A percentile compares a stretch with the other conserved stretches of the same genome.
Conservation (phyloP, 1,140 invertebrate species). For the Achroia grisella region DNA sequence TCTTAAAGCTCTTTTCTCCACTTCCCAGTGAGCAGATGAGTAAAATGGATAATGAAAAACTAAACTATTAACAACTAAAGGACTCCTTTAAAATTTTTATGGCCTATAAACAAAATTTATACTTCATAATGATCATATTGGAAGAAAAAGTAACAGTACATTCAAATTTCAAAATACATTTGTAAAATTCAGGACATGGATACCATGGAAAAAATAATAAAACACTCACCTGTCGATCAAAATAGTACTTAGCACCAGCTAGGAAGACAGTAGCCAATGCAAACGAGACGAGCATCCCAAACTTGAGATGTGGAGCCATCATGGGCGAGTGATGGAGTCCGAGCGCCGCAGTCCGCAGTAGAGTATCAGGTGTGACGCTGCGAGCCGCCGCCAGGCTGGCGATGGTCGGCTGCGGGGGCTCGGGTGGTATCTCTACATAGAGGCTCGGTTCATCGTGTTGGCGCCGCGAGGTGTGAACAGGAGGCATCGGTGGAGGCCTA, state of each 20-base stretch:
- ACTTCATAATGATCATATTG: too few species aligned
- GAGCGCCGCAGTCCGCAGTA: conserved; percentile 55
- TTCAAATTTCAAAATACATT: too few species aligned
- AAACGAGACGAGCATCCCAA: conserved; percentile 79
- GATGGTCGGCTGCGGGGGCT: conserved; percentile 51
- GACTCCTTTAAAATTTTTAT: too few species aligned
- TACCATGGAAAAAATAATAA: too few species aligned
- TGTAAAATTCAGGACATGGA: too few species aligned
- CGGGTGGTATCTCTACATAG: conserved; percentile 62
- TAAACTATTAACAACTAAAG: too few species aligned
- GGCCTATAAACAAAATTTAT: too few species aligned
- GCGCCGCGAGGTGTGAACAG: conserved; percentile 36
- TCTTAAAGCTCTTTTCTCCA: too few species aligned
- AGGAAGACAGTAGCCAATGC: conserved; percentile 78
- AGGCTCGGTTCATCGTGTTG: conserved; percentile 41
- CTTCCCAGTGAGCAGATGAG: too few species aligned
- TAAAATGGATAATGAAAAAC: too few species aligned
- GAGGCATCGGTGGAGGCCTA: conserved; percentile 42
- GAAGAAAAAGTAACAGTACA: too few species aligned
- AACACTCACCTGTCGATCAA: conserved; percentile 76
- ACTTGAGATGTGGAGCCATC: conserved; percentile 76
- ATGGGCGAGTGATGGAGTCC: conserved; percentile 63
- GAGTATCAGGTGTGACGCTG: conserved; percentile 57
- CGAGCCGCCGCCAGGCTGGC: conserved; percentile 56
- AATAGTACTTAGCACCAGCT: conserved; percentile 80